These are phyloP conservation scores for Micrastur ruficollis DNA, from an alignment of 2,797 vertebrate species.

Conservation along the genomic window DNA sequence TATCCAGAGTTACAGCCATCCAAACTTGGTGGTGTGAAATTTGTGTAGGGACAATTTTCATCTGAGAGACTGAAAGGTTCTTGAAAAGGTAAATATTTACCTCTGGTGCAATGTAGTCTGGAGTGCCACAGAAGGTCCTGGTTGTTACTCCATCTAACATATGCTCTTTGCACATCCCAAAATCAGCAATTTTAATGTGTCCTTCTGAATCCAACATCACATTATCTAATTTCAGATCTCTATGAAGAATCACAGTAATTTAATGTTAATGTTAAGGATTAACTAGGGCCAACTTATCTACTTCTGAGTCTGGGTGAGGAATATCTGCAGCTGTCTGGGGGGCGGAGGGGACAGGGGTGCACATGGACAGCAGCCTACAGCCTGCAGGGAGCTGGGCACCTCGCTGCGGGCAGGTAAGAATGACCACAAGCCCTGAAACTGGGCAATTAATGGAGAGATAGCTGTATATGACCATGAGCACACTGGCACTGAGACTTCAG, in stretches of 20 bases:
- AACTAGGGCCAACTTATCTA: neutral
- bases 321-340: fast-evolving
- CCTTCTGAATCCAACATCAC: slow-evolving; percentile 96
- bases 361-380: fast-evolving
- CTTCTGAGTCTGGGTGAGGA: neutral
- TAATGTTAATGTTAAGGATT: neutral
- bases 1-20: neutral
- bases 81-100: slow-evolving; percentile 65
- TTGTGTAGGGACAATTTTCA: neutral
- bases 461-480: neutral
- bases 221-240: slow-evolving; percentile 96
- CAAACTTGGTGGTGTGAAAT: neutral
- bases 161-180: slow-evolving; percentile 98
- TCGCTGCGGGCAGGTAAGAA: neutral
- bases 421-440: neutral
- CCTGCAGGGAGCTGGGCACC: neutral
- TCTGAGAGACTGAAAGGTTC: neutral
- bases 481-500: neutral
- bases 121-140: slow-evolving; percentile 96
- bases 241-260: slow-evolving; percentile 62
- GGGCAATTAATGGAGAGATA: neutral
- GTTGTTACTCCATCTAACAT: slow-evolving; percentile 88
- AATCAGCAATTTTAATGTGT: slow-evolving; percentile 98
- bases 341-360: neutral
- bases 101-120: slow-evolving; percentile 98